Percentiles rank a stretch among this genome's conserved stretches.
Conservation (phyloP, 2,113 vertebrate genomes). For the Bubo blakistoni region DNA sequence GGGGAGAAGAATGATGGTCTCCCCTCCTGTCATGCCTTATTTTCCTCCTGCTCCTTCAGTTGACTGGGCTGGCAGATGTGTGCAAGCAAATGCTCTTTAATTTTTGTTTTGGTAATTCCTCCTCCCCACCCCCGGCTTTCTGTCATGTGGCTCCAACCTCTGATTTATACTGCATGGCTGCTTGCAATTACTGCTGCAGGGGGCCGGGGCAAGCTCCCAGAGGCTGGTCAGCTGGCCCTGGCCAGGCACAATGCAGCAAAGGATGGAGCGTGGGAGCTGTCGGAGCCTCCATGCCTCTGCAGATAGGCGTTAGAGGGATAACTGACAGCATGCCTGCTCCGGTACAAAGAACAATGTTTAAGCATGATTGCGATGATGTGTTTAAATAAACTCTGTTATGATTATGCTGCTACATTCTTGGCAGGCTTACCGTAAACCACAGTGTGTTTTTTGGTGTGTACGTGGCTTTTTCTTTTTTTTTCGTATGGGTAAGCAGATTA, state of each 20-base stretch:
- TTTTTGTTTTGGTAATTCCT: constrained; percentile 17
- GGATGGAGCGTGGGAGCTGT: neutral
- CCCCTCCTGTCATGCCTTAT: neutral
- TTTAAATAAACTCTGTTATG: constrained; percentile 20
- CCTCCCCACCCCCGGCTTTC: neutral
- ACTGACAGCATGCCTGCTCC: neutral
- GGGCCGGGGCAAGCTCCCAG: neutral
- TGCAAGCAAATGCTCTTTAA: neutral
- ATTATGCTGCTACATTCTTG: neutral
- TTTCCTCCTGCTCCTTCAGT: neutral
- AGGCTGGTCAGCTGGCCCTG: neutral
- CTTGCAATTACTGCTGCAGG: neutral
- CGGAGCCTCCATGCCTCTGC: neutral
- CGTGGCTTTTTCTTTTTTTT: neutral
- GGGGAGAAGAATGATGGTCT: neutral
- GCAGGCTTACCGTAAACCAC: neutral
- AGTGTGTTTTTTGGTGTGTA: constrained; percentile 32
- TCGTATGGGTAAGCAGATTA: neutral
- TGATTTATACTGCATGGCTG: neutral
- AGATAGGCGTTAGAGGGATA: neutral
- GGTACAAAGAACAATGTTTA: neutral
- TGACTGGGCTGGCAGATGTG: neutral
- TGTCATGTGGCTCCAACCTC: neutral
- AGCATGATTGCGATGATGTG: neutral
- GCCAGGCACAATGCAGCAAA: neutral